A percentile compares a stretch with the other conserved stretches of the same genome.
These are phyloP conservation scores for Drosophila pruinosa DNA, from an alignment of 1,140 invertebrate genomes.

Conservation along the genomic window DNA sequence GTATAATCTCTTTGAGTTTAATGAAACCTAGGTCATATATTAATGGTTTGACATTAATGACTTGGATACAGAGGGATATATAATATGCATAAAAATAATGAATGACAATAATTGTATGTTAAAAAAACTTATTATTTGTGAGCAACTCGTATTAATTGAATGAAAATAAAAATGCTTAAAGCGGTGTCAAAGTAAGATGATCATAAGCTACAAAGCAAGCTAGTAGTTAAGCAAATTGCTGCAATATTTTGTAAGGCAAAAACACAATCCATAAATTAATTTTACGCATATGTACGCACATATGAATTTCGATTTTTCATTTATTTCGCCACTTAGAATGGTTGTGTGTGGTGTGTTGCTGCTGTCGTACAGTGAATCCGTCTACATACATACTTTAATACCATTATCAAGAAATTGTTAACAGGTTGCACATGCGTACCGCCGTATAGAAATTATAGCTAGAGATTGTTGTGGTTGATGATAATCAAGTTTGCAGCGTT, in stretches of 20 bases:
- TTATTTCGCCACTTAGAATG: conserved; percentile 55
- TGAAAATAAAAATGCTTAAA: no score
- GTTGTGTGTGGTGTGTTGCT: conserved; percentile 26
- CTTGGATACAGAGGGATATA: not conserved
- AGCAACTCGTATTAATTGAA: no score
- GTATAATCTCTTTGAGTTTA: not conserved
- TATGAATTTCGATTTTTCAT: conserved; percentile 41
- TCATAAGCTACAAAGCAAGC: no score
- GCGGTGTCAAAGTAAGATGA: no score
- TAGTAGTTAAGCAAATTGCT: no score
- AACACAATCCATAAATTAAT: no score
- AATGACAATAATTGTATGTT: no score
- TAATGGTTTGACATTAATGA: not conserved
- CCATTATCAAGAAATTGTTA: conserved; percentile 36
- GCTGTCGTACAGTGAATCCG: conserved; percentile 19
- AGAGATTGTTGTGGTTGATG: conserved; percentile 15
- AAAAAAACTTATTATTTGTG: no score
- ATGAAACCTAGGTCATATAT: not conserved
- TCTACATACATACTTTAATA: conserved; percentile 25
- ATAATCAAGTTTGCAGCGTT: conserved; percentile 48
- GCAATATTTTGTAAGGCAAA: no score
- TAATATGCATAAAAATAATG: no score
- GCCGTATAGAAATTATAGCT: conserved; percentile 54
- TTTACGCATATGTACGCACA: not conserved
- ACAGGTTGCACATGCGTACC: conserved; percentile 22